A percentile compares a stretch with the other conserved stretches of the same genome.
Evolutionary conservation across 2,113 vertebrate genomes (phyloP).

Genomic region (Oncorhynchus kisutch): DNA sequence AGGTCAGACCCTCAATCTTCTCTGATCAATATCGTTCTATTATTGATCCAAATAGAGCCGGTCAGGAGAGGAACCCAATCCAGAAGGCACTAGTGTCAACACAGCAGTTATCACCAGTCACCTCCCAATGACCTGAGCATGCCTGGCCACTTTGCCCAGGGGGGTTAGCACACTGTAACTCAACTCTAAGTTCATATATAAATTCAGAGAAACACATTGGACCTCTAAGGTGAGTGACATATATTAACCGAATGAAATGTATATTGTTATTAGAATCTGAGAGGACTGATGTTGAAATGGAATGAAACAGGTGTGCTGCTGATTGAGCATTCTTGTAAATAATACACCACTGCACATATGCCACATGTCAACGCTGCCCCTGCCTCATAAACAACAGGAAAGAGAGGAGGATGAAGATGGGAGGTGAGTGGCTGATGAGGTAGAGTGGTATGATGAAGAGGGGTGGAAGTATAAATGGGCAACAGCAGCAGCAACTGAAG

Average conservation of each 20-base stretch:
- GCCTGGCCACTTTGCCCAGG: not conserved
- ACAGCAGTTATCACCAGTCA: not conserved
- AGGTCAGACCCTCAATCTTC: not conserved
- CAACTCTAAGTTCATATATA: not conserved
- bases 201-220: not conserved
- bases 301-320: conserved; percentile 2
- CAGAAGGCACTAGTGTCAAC: no score
- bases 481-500: conserved; percentile 43
- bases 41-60: not conserved
- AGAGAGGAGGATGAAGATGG: not conserved
- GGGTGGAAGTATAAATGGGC: not conserved
- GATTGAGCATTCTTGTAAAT: not conserved
- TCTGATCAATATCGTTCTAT: conserved; percentile 3
- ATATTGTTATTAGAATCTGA: not conserved
- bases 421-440: not conserved
- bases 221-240: not conserved
- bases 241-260: not conserved
- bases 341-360: not conserved
- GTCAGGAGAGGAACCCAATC: not conserved
- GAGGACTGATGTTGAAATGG: not conserved
- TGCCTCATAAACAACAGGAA: not conserved
- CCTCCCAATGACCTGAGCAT: not conserved
- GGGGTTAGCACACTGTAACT: not conserved
- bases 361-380: not conserved
- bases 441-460: not conserved